phyloP scores from a whole-genome alignment of 1,140 invertebrate genomes.

The Harpegnathos saltator region DNA sequence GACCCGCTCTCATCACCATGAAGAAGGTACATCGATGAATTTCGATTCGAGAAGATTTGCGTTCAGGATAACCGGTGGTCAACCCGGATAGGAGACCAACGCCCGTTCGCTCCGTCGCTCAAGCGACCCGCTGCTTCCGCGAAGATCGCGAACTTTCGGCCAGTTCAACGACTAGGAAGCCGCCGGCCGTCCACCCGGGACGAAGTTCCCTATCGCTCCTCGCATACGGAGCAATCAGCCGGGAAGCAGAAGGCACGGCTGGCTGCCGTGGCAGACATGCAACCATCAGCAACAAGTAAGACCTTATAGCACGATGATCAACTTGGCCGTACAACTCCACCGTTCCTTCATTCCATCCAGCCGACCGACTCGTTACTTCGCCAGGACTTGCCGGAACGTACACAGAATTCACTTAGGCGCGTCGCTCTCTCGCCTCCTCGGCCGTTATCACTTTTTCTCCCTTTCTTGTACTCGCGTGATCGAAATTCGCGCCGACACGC shows the following conservation, averaged over 20 bases:
- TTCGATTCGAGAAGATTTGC: neutral
- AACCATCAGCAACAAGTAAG: constrained; percentile 84
- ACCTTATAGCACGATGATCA: constrained; percentile 78
- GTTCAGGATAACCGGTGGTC: neutral
- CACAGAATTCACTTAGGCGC: constrained; percentile 52
- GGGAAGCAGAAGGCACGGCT: constrained; percentile 78
- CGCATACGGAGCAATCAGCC: constrained; percentile 78
- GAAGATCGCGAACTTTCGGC: constrained; percentile 33
- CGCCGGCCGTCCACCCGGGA: constrained; percentile 54
- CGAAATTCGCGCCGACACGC: constrained; percentile 53
- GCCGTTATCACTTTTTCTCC: too few species aligned
- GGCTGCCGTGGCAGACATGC: constrained; percentile 78
- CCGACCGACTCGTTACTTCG: constrained; percentile 30
- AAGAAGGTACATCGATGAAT: too few species aligned
- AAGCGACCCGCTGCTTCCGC: neutral
- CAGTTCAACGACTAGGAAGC: constrained; percentile 48
- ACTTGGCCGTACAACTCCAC: constrained; percentile 22
- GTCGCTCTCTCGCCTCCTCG: constrained; percentile 22
- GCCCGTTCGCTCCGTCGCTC: neutral
- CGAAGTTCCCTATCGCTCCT: constrained; percentile 71
- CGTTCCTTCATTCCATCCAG: constrained; percentile 23
- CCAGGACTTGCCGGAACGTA: constrained; percentile 39
- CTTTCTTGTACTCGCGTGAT: constrained; percentile 4
- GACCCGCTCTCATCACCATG: too few species aligned
- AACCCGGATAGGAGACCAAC: too few species aligned